A percentile compares a stretch with the other conserved stretches of the same genome.
Evolutionary conservation across 2,888 invertebrate genomes (phyloP).

Genomic region (Rhamnusium bicolor): DNA sequence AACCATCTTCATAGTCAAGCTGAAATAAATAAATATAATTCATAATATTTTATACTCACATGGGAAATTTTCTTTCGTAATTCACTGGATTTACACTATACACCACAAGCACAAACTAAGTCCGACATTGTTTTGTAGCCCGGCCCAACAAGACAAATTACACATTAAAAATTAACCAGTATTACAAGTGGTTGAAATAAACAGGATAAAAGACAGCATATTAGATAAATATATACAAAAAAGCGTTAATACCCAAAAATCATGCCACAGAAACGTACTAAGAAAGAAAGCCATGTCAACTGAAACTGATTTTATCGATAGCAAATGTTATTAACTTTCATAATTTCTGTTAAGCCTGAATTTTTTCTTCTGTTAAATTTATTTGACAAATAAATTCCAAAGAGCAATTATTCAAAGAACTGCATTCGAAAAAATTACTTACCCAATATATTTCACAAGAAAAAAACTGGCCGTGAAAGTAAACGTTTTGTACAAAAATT

Average conservation of each 20-base stretch:
- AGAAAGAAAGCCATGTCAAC: conserved; percentile 1
- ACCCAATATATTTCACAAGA: no score
- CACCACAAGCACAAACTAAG: not conserved
- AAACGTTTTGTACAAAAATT: not conserved
- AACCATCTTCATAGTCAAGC: not conserved
- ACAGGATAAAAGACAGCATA: conserved; percentile 49
- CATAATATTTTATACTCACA: not conserved
- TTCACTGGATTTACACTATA: not conserved
- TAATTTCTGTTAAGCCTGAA: not conserved
- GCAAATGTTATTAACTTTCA: not conserved
- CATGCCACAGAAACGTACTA: conserved; percentile 26
- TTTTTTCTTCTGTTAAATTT: not conserved
- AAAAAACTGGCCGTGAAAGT: not conserved
- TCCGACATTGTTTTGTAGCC: not conserved
- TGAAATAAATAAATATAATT: not conserved
- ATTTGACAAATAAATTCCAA: not conserved
- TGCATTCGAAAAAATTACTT: no score
- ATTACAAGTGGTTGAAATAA: conserved; percentile 22
- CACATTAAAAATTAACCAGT: not conserved
- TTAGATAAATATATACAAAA: conserved; percentile 34
- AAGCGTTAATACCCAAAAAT: conserved; percentile 35
- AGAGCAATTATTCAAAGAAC: no score
- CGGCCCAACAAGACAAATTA: not conserved
- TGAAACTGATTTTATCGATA: not conserved
- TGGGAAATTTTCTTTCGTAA: not conserved